These are phyloP conservation scores for Zaprionus taronus DNA, from an alignment of 1,140 invertebrate species.

Conservation along the genomic window DNA sequence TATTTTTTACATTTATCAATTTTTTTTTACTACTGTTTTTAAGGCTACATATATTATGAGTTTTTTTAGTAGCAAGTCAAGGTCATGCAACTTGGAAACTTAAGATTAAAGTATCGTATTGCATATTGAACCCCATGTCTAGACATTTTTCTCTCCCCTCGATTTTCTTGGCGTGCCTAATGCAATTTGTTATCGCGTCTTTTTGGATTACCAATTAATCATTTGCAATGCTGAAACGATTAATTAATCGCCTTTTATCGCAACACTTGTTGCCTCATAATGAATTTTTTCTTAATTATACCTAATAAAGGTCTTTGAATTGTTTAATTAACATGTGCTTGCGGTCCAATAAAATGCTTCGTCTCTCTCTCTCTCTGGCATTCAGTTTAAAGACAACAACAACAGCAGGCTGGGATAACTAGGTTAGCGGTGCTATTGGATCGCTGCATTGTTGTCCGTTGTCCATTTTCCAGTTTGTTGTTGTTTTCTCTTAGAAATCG, in stretches of 20 bases:
- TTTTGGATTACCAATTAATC: constrained; percentile 20
- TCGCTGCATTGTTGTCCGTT: constrained; percentile 10
- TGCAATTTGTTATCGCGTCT: constrained; percentile 33
- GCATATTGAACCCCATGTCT: background rate
- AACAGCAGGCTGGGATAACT: constrained; percentile 49
- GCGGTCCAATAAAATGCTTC: constrained; percentile 5
- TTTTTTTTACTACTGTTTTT: background rate
- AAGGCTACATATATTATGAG: background rate
- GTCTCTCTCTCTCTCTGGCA: constrained; percentile 9
- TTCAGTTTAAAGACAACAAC: constrained; percentile 25
- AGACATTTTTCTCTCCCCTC: background rate
- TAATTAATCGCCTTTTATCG: constrained; percentile 30
- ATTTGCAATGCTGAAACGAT: constrained; percentile 8
- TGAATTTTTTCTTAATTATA: constrained; percentile 32
- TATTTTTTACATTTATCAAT: constrained; percentile 1
- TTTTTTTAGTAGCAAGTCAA: background rate
- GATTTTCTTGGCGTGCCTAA: constrained; percentile 11
- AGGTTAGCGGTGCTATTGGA: constrained; percentile 48
- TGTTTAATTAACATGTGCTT: constrained; percentile 31
- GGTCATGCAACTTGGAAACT: background rate
- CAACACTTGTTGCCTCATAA: constrained; percentile 25
- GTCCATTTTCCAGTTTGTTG: constrained; percentile 12
- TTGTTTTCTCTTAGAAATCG: constrained; percentile 71
- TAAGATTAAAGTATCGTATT: background rate
- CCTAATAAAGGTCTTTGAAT: constrained; percentile 22